Percentiles rank a stretch among this genome's conserved stretches.
These are phyloP conservation scores for Gymnogyps californianus DNA, from an alignment of 2,113 vertebrate genomes.

Conservation along the genomic window DNA sequence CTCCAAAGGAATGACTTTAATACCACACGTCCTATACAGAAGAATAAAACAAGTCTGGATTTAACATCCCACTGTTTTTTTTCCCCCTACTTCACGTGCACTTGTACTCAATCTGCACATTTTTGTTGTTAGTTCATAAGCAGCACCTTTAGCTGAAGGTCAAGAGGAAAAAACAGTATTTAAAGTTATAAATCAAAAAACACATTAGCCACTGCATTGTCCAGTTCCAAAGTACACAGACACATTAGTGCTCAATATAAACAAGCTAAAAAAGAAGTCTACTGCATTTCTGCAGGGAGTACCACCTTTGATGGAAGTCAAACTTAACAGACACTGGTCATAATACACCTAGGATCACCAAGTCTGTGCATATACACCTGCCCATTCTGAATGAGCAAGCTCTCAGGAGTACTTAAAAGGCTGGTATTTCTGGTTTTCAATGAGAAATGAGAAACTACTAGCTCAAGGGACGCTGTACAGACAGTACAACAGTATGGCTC, in stretches of 20 bases:
- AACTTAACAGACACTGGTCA: neutral
- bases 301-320: neutral
- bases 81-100: neutral
- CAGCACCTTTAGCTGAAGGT: neutral
- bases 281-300: neutral
- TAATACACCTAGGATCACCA: neutral
- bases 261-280: neutral
- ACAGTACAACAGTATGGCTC: neutral
- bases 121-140: neutral
- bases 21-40: fast-evolving
- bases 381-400: neutral
- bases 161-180: neutral
- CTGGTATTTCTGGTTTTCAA: neutral
- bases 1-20: neutral
- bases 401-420: neutral
- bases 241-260: neutral
- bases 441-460: neutral
- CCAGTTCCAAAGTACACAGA: neutral
- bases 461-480: neutral
- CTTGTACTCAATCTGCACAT: neutral
- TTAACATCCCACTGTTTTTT: neutral
- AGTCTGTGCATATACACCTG: neutral
- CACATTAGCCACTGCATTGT: neutral
- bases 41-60: neutral
- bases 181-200: neutral